These are phyloP conservation scores for Cacatua alba DNA, from an alignment of 2,113 vertebrate species.

Conservation along the genomic window DNA sequence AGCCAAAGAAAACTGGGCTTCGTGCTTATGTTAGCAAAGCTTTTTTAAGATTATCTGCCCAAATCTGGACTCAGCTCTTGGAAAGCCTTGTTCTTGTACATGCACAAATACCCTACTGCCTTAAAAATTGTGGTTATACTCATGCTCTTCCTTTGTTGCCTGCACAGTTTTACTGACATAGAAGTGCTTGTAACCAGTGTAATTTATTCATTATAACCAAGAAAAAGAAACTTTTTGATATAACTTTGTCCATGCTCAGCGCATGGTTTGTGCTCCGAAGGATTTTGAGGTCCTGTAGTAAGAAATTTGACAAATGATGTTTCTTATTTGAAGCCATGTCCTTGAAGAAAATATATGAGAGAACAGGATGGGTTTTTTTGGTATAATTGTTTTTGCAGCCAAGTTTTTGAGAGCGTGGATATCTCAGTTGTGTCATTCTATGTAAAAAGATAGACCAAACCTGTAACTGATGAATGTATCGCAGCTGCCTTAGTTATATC, in stretches of 20 bases:
- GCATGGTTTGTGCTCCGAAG: background rate
- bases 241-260: background rate
- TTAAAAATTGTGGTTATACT: background rate
- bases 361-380: background rate
- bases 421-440: background rate
- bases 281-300: background rate
- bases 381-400: background rate
- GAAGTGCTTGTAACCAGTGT: background rate
- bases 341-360: background rate
- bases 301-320: background rate
- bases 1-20: background rate
- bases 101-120: background rate
- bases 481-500: background rate
- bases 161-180: background rate
- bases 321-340: background rate
- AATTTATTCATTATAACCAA: background rate
- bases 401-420: background rate
- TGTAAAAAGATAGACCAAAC: background rate
- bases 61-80: background rate
- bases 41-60: background rate
- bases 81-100: background rate
- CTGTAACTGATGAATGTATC: background rate
- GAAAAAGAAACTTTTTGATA: background rate
- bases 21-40: background rate
- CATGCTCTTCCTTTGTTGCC: background rate